A percentile compares a stretch with the other conserved stretches of the same genome.
Conservation (phyloP, 2,797 vertebrate species). For the Spea hammondii region DNA sequence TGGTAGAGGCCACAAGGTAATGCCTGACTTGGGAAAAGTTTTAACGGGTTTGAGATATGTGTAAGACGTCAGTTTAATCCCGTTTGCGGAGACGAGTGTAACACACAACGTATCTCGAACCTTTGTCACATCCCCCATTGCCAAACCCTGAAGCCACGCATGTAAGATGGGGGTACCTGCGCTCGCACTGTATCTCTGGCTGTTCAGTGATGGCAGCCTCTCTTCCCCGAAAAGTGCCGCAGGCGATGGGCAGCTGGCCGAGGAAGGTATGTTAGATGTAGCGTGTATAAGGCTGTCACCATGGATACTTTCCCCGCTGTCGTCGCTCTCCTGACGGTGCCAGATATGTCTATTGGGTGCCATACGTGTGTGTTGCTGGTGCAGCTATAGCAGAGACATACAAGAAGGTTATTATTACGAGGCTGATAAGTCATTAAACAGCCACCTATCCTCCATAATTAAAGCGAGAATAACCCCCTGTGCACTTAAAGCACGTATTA, state of each 20-base stretch:
- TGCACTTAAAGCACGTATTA: no score
- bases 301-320: constrained; percentile 86
- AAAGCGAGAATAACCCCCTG: no score
- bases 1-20: no score
- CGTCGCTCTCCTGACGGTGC: constrained; percentile 94
- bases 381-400: constrained; percentile 70
- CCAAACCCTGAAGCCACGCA: no score
- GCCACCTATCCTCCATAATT: no score
- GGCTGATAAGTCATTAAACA: not conserved
- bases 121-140: no score
- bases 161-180: constrained; percentile 68
- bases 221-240: constrained; percentile 59
- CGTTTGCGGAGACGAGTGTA: no score
- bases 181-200: constrained; percentile 71
- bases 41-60: no score
- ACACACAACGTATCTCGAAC: no score
- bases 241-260: constrained; percentile 82
- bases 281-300: constrained; percentile 70
- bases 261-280: constrained; percentile 66
- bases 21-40: no score
- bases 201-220: constrained; percentile 75
- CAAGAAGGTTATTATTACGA: no score
- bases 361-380: constrained; percentile 88
- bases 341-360: constrained; percentile 90
- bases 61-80: no score